Base-by-base conservation (phyloP, 2,888 invertebrate species). In the Drosophila parthenogenetica region DNA sequence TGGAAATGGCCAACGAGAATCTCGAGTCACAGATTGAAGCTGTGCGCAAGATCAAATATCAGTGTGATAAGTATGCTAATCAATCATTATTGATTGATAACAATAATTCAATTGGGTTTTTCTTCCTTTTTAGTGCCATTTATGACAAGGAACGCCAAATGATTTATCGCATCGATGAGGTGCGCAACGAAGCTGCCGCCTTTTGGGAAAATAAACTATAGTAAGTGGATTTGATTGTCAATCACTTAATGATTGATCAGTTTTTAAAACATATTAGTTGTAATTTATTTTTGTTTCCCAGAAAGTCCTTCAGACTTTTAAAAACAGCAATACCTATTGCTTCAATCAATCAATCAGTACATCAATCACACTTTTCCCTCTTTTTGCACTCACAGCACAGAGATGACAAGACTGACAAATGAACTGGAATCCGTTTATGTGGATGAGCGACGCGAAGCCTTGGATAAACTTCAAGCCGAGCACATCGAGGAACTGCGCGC, bases 161-260 rank as follows among this genome's bases (percentile, higher is more conserved):
- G 88, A 89, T 91, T 73, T 91, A 91, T 75, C 90, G 90, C 73
- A 91, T 94, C 74, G 93, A 93, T 78, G 93, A 93, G 79, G 93
- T 93, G 87, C 92, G 93, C 73, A 92, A 93, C 69, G 93, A 94
- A 90, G 93, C 93, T 74, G 94, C 94, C 67, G 92, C 93, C 78
- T 93, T 94, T 92, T 95, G 95, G 95, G 95, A 95, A 89, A 93
- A 94, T 75, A 93, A 94, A 91, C 90, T 95, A 82, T 89, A 92
- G 92, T 92, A 88, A 90, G 90, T 78, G 19, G 14, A 3, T 3
- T 3, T 43, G 4, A 10, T 11, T 43, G 8, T 32, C 17, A 48
- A 25, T 45, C 25, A 25, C 0, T 22, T 13, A 29, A 8, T 29
- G 29, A 29, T 29, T 29, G 29, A n/a, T n/a, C n/a, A n/a, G n/a